Conservation (phyloP, 1,140 invertebrate genomes). For the Hesperophylax magnus region DNA sequence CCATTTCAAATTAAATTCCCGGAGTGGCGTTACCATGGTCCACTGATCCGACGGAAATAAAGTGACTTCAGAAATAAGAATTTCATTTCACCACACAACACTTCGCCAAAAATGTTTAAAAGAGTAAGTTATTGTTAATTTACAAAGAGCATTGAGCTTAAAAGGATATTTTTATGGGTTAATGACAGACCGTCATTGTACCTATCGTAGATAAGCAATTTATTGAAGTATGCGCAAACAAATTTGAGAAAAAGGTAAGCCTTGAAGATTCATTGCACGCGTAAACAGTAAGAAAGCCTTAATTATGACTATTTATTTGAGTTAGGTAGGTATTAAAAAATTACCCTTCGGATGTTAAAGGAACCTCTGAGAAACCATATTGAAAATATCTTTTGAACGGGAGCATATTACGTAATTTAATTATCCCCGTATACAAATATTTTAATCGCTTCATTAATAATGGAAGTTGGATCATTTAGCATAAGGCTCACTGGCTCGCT, state of each 20-base stretch:
- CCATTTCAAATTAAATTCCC: too few relatives aligned
- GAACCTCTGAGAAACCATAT: background rate
- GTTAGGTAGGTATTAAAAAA: background rate
- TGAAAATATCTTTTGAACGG: background rate
- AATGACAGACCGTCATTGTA: too few relatives aligned
- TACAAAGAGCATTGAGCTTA: too few relatives aligned
- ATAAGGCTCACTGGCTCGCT: constrained; percentile 45
- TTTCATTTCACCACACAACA: too few relatives aligned
- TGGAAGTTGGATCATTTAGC: constrained; percentile 26
- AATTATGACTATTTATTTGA: background rate
- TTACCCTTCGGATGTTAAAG: background rate
- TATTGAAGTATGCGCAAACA: background rate
- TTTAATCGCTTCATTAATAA: constrained; percentile 11
- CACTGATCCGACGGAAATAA: too few relatives aligned
- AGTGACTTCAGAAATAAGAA: too few relatives aligned
- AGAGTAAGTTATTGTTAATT: too few relatives aligned
- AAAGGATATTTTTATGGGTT: too few relatives aligned
- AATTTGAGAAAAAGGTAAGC: background rate
- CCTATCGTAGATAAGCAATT: too few relatives aligned
- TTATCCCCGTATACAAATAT: background rate
- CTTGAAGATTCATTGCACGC: background rate
- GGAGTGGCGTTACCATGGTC: too few relatives aligned
- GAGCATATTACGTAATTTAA: background rate
- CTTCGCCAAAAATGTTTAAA: too few relatives aligned
- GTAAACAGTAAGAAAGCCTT: too few relatives aligned